Evolutionary conservation across 2,888 invertebrate genomes (phyloP).

Genomic region (Caenorhabditis wallacei): DNA sequence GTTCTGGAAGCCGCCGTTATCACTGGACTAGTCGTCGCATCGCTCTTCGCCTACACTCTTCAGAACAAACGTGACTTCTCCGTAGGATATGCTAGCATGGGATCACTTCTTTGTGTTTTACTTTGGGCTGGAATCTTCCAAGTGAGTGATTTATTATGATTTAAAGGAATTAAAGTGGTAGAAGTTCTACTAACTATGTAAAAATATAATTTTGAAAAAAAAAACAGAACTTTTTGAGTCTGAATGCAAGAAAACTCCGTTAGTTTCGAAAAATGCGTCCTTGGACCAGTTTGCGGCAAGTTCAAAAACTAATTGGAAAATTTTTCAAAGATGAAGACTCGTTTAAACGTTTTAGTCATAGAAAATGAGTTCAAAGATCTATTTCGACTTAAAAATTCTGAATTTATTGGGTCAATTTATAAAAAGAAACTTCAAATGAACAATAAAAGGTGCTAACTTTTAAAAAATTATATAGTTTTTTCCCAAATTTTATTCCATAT

Average conservation of each 20-base stretch:
- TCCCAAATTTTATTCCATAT: no score
- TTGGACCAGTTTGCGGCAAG: constrained; percentile 2
- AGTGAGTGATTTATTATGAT: no score
- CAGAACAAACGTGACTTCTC: constrained; percentile 92
- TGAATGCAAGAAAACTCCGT: no score
- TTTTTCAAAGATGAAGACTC: not conserved
- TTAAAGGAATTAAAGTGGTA: no score
- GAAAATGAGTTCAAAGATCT: no score
- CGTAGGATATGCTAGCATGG: constrained; percentile 86
- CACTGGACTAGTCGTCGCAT: constrained; percentile 86
- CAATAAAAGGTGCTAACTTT: no score
- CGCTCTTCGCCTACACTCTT: constrained; percentile 90
- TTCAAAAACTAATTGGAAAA: constrained; percentile 25
- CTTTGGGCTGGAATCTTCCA: constrained; percentile 88
- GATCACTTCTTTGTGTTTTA: constrained; percentile 85
- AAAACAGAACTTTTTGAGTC: not conserved
- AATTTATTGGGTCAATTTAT: no score
- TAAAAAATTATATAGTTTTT: no score
- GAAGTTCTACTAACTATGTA: no score
- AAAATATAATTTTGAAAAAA: not conserved
- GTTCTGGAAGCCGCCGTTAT: constrained; percentile 90
- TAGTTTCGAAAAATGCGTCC: no score
- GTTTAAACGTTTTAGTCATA: not conserved
- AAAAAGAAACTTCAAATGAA: no score
- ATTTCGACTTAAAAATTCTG: no score